Conservation (phyloP, 35 echinoderm and acorn worm genomes). For the Acanthaster planci region DNA sequence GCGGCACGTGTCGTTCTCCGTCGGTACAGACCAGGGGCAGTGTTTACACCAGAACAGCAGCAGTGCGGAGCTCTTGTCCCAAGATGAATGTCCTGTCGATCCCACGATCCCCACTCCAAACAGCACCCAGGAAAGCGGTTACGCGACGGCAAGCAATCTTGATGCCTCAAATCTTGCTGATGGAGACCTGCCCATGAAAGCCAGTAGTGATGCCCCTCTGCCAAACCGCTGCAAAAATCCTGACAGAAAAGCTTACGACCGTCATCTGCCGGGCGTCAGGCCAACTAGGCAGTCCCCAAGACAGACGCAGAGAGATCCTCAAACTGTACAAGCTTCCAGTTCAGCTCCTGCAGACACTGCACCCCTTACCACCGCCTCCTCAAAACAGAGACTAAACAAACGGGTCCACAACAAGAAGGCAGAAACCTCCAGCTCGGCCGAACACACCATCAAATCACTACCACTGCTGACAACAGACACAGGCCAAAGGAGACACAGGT, state of each 20-base stretch:
- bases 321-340: no score
- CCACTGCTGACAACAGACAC: no score
- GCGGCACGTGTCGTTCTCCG: slow-evolving; percentile 47
- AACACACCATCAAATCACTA: no score
- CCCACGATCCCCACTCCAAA: background rate
- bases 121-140: slow-evolving; percentile 6
- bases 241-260: background rate
- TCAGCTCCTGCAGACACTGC: no score
- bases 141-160: background rate
- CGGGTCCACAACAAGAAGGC: no score
- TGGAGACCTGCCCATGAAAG: background rate
- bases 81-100: background rate
- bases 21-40: slow-evolving; percentile 24
- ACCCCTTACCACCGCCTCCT: no score
- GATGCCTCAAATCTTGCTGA: background rate
- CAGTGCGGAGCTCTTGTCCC: slow-evolving; percentile 17
- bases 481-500: no score
- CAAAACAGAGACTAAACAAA: no score
- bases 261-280: no score
- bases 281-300: no score
- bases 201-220: background rate
- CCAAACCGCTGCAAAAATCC: background rate
- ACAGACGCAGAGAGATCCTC: no score
- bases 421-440: no score
- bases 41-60: background rate